Percentiles rank a stretch among this genome's conserved stretches.
Evolutionary conservation across 2,888 invertebrate species (phyloP).

Genomic region (Phytoseiulus persimilis): DNA sequence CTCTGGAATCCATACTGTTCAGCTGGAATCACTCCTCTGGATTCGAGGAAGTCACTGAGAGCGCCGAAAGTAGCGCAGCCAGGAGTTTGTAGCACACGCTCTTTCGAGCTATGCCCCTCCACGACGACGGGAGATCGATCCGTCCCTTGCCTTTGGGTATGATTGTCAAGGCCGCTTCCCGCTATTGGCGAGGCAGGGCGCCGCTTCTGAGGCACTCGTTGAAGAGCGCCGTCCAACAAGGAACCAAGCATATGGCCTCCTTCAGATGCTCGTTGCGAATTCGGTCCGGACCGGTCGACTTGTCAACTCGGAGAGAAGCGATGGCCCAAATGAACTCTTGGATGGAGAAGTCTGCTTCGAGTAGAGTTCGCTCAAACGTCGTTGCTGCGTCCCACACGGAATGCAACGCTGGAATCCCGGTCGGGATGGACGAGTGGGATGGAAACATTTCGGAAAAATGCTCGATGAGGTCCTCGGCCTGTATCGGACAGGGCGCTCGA

Average conservation of each 20-base stretch:
- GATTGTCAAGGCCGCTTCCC: background rate
- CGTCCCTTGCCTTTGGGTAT: background rate
- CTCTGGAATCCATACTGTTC: background rate
- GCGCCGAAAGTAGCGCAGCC: background rate
- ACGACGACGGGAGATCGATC: background rate
- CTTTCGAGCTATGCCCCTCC: background rate
- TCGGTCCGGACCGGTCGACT: no score
- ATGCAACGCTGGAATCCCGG: background rate
- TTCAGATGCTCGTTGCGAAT: no score
- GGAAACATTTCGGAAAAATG: background rate
- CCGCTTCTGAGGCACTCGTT: background rate
- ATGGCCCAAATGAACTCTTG: background rate
- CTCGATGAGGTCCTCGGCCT: background rate
- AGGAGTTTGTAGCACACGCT: background rate
- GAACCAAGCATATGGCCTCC: no score
- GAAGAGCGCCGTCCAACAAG: background rate
- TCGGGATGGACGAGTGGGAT: background rate
- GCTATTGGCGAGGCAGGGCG: background rate
- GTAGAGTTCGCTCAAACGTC: background rate
- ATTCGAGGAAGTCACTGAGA: background rate
- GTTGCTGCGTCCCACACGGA: background rate
- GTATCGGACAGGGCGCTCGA: background rate
- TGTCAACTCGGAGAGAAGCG: no score
- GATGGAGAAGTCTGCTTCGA: background rate
- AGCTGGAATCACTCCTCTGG: background rate